Conservation (phyloP, 2,888 invertebrate species). For the Arge pagana region DNA sequence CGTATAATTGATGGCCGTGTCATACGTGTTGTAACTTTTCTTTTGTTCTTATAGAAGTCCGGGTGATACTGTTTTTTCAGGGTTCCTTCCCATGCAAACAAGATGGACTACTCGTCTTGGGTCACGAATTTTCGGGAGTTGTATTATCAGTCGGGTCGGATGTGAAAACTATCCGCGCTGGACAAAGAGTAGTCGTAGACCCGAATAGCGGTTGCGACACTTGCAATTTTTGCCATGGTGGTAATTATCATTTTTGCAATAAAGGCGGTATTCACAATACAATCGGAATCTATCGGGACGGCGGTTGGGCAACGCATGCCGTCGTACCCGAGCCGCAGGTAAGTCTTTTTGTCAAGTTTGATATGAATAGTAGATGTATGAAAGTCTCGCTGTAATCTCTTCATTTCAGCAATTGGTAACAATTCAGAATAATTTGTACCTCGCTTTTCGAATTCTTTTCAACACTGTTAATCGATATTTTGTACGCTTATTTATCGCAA, state of each 20-base stretch:
- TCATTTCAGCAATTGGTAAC: too few relatives aligned
- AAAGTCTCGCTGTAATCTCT: too few relatives aligned
- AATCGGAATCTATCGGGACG: conserved; percentile 68
- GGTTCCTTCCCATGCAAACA: conserved; percentile 68
- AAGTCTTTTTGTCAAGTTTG: too few relatives aligned
- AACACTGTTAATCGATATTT: too few relatives aligned
- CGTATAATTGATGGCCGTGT: too few relatives aligned
- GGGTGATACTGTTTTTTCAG: too few relatives aligned
- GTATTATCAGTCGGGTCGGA: conserved; percentile 64
- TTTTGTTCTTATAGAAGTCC: too few relatives aligned
- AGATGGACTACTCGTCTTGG: conserved; percentile 62
- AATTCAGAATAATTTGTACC: too few relatives aligned
- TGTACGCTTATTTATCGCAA: too few relatives aligned
- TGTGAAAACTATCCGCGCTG: conserved; percentile 64
- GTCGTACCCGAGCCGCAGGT: conserved; percentile 67
- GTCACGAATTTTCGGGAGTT: conserved; percentile 73
- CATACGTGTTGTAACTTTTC: too few relatives aligned
- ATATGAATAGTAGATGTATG: too few relatives aligned
- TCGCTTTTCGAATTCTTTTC: background rate
- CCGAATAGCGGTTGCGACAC: conserved; percentile 70
- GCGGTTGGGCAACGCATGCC: conserved; percentile 74
- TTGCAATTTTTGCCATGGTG: conserved; percentile 67
- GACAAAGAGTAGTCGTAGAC: conserved; percentile 71
- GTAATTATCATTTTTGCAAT: conserved; percentile 69
- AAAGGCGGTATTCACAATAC: conserved; percentile 67